Evolutionary conservation across 2,888 invertebrate genomes (phyloP), one percentile per base, ranked within the genome.

Genomic region (Drosophila parthenogenetica): DNA sequence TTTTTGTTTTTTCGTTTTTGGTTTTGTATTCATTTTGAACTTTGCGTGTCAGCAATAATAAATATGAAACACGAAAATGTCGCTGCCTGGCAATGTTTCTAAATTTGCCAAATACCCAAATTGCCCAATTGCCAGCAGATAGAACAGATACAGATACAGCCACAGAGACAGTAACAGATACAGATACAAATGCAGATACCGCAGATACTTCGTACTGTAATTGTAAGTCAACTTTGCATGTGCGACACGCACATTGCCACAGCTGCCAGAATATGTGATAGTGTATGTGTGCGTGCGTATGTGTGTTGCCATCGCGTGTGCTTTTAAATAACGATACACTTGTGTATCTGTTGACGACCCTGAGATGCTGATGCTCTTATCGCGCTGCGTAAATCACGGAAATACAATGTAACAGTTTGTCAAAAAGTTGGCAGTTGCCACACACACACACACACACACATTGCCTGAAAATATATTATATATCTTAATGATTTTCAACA

Each of bases 381-480:
- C 81, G 68, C 63, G 58, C 62, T 69, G 29, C 72, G 71, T 74
- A 77, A 76, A 80, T 82, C 80, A 74, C 72, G 76, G 71, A 76
- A 73, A 71, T 71, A 80, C 76, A 82, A 78, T 82, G 74, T 71
- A 82, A 82, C 78, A 73, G 78, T 82, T 82, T 82, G 82, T 81
- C 81, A 77, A 68, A 79, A 81, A 67, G 76, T 72, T 81, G 69
- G 48, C 77, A 75, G 40, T 25, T 42, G 46, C 49, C 45, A 50
- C 19, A 37, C 57, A 40, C 53, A 50, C 51, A 57, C 32, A 13
- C 35, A n/a, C 35, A 53, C 25, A 51, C 46, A 42, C 43, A 32
- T 46, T 60, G 32, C 55, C 35, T 5, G 5, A 22, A 69, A 49
- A 77, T 77, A 75, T 69, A 65, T 74, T 77, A 70, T 75, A 77